Base-by-base conservation (phyloP, 2,797 vertebrate species). In the Linurgus olivaceus region DNA sequence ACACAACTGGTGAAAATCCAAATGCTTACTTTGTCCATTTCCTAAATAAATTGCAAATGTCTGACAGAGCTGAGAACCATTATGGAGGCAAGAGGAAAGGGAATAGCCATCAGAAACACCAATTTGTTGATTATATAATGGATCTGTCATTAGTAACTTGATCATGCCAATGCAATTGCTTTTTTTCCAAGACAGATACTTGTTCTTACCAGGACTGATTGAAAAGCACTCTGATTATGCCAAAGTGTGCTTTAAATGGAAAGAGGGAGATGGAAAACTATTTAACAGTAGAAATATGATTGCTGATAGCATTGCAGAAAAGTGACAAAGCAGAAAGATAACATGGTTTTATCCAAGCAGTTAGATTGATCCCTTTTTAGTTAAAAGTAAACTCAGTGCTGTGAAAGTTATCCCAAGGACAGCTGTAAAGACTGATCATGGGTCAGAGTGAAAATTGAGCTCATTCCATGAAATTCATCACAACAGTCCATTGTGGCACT, bases 71-170 rank as follows among this genome's bases (percentile, higher is more conserved):
- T 0, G 0, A 51, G 66, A 65, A 33, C 68, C 68, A 18, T 91
- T 62, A 58, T 2, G n/a, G 71, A 90, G 82, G 61, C 35, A 61
- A 62, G 31, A 74, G 85, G 72, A 87, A 80, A 89, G 54, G 68
- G 50, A 57, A 70, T 44, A 87, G 74, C 68, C 90, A 84, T 63
- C 45, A 68, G 55, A 93, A 92, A 58, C 75, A 70, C 28, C 50
- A 26, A 72, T 76, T 94, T 84, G 47, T 75, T 85, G 65, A 70
- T 80, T 88, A 57, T 78, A 12, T 92, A 80, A 95, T 82, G 80
- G 81, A 55, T 48, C 33, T 61, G 18, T 77, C 88, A 55, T 82
- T 94, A 77, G 71, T 68, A 96, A 90, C 20, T 26, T 76, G 45
- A 66, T 92, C 86, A 66, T 75, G 28, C 61, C 77, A 31, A 42